These are phyloP conservation scores for Gambelia wislizenii DNA, from an alignment of 2,797 vertebrate genomes.

Conservation along the genomic window DNA sequence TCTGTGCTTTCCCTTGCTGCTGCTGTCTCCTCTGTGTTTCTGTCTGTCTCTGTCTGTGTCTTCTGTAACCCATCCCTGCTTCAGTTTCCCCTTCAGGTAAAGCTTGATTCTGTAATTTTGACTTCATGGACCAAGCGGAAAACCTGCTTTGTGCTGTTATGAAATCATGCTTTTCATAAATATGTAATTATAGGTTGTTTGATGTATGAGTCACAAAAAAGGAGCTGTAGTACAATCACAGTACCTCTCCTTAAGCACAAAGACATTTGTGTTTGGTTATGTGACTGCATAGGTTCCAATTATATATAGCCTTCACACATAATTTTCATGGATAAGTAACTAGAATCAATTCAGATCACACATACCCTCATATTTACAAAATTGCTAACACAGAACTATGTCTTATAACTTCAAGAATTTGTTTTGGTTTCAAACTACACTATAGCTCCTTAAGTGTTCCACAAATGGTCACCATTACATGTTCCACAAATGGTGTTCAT, in stretches of 20 bases:
- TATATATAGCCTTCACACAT: not conserved
- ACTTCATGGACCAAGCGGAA: not conserved
- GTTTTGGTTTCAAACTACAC: not conserved
- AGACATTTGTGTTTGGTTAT: not conserved
- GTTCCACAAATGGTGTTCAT: not conserved
- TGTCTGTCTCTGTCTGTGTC: not conserved
- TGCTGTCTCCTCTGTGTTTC: slow-evolving; percentile 31
- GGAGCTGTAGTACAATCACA: not conserved
- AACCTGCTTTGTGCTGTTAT: not conserved
- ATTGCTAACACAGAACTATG: not conserved
- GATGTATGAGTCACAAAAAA: not conserved
- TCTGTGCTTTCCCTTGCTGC: slow-evolving; percentile 48
- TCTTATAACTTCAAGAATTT: not conserved
- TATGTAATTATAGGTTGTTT: not conserved
- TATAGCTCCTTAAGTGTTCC: not conserved
- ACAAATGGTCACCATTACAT: not conserved
- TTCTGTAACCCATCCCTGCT: slow-evolving; percentile 19
- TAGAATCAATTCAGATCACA: not conserved
- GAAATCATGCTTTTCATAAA: slow-evolving; percentile 15
- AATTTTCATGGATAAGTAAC: not conserved
- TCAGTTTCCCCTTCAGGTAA: slow-evolving; percentile 40
- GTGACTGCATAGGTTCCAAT: not conserved
- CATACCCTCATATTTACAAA: not conserved
- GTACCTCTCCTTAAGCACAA: not conserved
- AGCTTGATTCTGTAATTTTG: slow-evolving; percentile 19